phyloP scores from a whole-genome alignment of 2,888 invertebrate species.

The Hetaerina titia region DNA sequence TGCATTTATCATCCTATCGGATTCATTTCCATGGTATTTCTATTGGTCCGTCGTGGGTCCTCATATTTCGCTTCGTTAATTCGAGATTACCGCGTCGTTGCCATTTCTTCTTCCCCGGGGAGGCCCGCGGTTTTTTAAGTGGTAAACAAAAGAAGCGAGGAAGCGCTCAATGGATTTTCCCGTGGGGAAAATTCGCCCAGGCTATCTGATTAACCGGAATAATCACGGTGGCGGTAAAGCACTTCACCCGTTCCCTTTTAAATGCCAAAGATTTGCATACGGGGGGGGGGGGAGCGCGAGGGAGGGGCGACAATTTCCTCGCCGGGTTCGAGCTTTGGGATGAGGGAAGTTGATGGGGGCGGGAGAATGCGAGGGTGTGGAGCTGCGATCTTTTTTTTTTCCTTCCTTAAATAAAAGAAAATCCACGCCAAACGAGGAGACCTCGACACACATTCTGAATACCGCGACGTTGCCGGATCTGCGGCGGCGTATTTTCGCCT shows the following conservation, averaged over 20 bases:
- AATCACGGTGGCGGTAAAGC: not conserved
- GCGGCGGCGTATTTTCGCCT: not conserved
- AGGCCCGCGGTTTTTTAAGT: too few species aligned
- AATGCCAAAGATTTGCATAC: not conserved
- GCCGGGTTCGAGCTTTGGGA: not conserved
- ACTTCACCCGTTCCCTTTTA: not conserved
- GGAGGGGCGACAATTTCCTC: not conserved
- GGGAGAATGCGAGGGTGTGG: not conserved
- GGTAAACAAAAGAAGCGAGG: too few species aligned
- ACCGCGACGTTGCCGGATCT: not conserved
- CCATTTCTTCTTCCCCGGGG: too few species aligned
- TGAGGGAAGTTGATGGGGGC: not conserved
- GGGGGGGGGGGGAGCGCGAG: not conserved
- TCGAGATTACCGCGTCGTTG: too few species aligned
- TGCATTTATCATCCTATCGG: too few species aligned
- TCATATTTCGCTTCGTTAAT: not conserved
- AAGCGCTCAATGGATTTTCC: not conserved
- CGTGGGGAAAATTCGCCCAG: not conserved
- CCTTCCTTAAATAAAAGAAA: not conserved
- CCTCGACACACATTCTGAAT: conserved; percentile 11
- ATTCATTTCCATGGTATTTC: too few species aligned
- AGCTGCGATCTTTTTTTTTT: not conserved
- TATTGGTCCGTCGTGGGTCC: too few species aligned
- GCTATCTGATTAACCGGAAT: not conserved
- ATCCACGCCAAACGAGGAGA: not conserved